Conservation (phyloP, 2,113 vertebrate genomes). For the Platichthys flesus region DNA sequence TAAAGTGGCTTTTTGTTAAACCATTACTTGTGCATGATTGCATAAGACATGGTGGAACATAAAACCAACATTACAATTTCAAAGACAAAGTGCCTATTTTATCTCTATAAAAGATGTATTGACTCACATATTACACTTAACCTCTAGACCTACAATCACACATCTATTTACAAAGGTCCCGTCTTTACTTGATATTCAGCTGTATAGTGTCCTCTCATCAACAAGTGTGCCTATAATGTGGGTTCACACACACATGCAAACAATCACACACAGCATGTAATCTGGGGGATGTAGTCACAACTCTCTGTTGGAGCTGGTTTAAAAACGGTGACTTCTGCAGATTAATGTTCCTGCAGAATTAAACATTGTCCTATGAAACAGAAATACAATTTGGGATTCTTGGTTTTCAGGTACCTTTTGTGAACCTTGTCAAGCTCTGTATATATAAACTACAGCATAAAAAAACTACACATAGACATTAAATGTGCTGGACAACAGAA, state of each 20-base stretch:
- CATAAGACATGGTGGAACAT: conserved; percentile 78
- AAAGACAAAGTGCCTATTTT: conserved; percentile 77
- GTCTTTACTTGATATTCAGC: not conserved
- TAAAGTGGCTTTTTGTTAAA: conserved; percentile 88
- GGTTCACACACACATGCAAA: not conserved
- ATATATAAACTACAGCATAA: not conserved
- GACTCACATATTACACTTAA: conserved; percentile 83
- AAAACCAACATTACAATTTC: conserved; percentile 49
- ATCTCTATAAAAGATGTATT: conserved; percentile 74
- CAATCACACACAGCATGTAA: not conserved
- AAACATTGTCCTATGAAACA: not conserved
- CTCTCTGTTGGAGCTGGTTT: conserved; percentile 23
- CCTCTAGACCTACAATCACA: conserved; percentile 80
- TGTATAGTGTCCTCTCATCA: not conserved
- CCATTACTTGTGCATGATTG: conserved; percentile 82
- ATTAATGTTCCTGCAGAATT: conserved; percentile 14
- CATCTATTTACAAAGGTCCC: conserved; percentile 83
- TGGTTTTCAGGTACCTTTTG: not conserved
- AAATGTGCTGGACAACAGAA: conserved; percentile 13
- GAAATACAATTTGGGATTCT: conserved; percentile 8
- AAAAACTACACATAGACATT: conserved; percentile 32
- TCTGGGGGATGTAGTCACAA: not conserved
- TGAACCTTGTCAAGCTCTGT: not conserved
- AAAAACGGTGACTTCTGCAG: conserved; percentile 67
- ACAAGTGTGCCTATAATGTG: too few relatives aligned